phyloP scores from a whole-genome alignment of 2,888 invertebrate genomes.

The Cotesia congregata region DNA sequence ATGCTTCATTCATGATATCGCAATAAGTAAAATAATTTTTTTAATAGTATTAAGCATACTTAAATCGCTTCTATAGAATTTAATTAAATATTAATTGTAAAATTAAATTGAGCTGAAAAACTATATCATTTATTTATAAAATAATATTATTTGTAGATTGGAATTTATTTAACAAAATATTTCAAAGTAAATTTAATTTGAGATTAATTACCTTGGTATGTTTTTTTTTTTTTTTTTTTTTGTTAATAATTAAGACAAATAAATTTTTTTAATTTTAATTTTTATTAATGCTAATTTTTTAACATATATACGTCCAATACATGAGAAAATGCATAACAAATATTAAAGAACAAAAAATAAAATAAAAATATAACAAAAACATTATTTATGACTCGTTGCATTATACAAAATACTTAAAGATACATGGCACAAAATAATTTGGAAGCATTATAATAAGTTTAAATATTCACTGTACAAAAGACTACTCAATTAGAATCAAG shows the following conservation, averaged over 20 bases:
- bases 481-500: slow-evolving; percentile 2
- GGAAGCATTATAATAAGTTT: slow-evolving; percentile 31
- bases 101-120: too few relatives aligned
- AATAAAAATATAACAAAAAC: slow-evolving; percentile 5
- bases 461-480: slow-evolving; percentile 10
- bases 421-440: slow-evolving; percentile 36
- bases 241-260: slow-evolving; percentile 22
- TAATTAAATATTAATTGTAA: slow-evolving; percentile 28
- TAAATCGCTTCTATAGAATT: slow-evolving; percentile 17
- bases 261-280: slow-evolving; percentile 23
- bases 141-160: slow-evolving; percentile 10
- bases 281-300: slow-evolving; percentile 18
- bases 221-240: slow-evolving; percentile 19
- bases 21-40: too few relatives aligned
- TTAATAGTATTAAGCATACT: too few relatives aligned
- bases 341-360: neutral
- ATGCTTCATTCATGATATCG: neutral
- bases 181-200: slow-evolving; percentile 25
- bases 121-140: too few relatives aligned
- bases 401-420: neutral
- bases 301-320: slow-evolving; percentile 6
- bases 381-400: slow-evolving; percentile 9
- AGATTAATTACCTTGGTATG: neutral
- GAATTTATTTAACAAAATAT: slow-evolving; percentile 36
- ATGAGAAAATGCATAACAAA: slow-evolving; percentile 20